Base-by-base conservation (phyloP, 2,113 vertebrate species). In the Sinocyclocheilus anophthalmus region DNA sequence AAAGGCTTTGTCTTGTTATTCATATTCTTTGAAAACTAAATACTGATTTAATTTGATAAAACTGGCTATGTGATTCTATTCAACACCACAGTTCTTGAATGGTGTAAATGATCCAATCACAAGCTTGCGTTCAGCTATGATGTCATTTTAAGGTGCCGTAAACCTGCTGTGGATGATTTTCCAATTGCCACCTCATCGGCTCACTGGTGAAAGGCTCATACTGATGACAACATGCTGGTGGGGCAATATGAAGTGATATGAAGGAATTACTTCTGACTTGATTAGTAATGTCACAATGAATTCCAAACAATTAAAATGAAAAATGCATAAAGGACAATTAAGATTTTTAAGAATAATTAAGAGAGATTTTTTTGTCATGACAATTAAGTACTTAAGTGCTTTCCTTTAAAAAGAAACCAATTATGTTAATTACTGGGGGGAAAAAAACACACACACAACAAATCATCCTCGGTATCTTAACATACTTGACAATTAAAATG, bases 101-200 rank as follows among this genome's bases (percentile, higher is more conserved):
- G 20, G 5, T 50, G 18, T 37, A 26, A 81, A 76, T n/a, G 30
- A 61, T 22, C 77, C 50, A 67, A 69, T 59, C 30, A 57, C 9
- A 42, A 69, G 77, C 30, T 42, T 61, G 45, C 11, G 7, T 12
- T 80, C 22, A 20, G 24, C 12, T 33, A 33, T 53, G 53, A 83
- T 53, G 63, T 63, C 24, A 78, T 78, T 59, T 37, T 50, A 26
- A 9, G 18, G 50, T 82, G 61, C 37, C 14, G 1, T 22, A 20
- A 12, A 63, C 57, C 63, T 75, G 45, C 33, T 48, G 20, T 24
- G 14, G 73, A 67, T 78, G 53, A 85, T 48, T 59, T 61, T 39
- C 26, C 33, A 85, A 12, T 76, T 39, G 75, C 48, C 86, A 87
- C 45, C 45, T 76, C 84, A 87, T 45, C 86, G 45, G 73, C 37